Percentiles rank a stretch among this genome's conserved stretches.
phyloP scores from a whole-genome alignment of 2,113 vertebrate genomes.

The Plotosus lineatus region DNA sequence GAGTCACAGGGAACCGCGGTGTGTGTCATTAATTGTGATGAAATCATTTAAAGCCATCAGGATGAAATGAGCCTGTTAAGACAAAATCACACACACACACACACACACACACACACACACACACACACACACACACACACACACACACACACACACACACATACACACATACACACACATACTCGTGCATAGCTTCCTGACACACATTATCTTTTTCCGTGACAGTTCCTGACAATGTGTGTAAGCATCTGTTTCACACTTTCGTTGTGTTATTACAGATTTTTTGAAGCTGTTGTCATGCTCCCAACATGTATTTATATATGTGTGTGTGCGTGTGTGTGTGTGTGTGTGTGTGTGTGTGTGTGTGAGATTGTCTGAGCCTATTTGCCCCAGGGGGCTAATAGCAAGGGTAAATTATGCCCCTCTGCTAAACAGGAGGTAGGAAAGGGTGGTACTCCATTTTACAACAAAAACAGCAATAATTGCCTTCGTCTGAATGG shows the following conservation, averaged over 20 bases:
- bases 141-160: background rate
- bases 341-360: background rate
- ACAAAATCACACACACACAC: constrained; percentile 59
- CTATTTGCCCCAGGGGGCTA: constrained; percentile 28
- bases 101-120: constrained; percentile 8
- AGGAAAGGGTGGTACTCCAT: constrained; percentile 56
- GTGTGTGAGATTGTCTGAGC: background rate
- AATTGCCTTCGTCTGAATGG: constrained; percentile 43
- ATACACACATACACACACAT: background rate
- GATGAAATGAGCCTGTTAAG: constrained; percentile 98
- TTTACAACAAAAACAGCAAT: constrained; percentile 52
- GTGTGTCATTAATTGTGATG: constrained; percentile 99
- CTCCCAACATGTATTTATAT: background rate
- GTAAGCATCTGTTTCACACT: constrained; percentile 31
- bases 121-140: constrained; percentile 11
- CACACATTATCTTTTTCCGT: constrained; percentile 38
- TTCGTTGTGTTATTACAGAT: constrained; percentile 4
- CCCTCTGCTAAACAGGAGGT: constrained; percentile 34
- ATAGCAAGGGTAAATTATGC: constrained; percentile 46
- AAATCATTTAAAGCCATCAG: constrained; percentile 99
- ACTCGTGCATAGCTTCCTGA: constrained; percentile 52
- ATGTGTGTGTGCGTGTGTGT: constrained; percentile 28
- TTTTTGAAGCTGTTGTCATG: constrained; percentile 26
- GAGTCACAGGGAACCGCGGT: constrained; percentile 84
- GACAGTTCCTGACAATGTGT: constrained; percentile 39